Percentiles rank a stretch among this genome's conserved stretches.
These are phyloP conservation scores for Myiotriccus ornatus DNA, from an alignment of 2,797 vertebrate species.

Conservation along the genomic window DNA sequence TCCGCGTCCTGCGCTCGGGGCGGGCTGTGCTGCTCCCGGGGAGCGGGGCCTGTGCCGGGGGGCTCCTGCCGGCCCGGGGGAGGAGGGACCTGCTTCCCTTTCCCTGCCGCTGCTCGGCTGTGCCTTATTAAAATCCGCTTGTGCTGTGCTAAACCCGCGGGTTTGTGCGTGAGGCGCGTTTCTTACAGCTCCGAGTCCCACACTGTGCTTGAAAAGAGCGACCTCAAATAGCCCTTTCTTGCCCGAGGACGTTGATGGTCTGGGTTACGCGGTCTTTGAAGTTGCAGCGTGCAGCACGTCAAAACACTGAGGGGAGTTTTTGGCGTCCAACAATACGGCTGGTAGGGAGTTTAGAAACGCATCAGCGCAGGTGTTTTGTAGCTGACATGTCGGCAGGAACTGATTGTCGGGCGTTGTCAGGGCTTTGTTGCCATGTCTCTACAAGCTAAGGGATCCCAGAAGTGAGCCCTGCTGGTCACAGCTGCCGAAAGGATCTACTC, in stretches of 20 bases:
- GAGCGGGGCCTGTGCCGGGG: not conserved
- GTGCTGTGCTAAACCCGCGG: not conserved
- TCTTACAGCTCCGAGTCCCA: not conserved
- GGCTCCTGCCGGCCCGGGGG: not conserved
- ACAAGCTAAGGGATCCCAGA: not conserved
- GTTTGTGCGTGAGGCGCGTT: not conserved
- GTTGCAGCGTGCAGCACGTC: no score
- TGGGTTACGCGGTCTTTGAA: not conserved
- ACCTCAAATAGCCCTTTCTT: not conserved
- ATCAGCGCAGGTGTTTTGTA: not conserved
- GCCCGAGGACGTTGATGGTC: accelerated
- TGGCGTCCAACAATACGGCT: not conserved
- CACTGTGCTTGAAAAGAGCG: not conserved
- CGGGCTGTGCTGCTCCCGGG: not conserved
- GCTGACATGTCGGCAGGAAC: not conserved
- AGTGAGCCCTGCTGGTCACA: not conserved
- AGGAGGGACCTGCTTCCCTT: not conserved
- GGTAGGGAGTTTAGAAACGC: not conserved
- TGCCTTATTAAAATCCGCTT: accelerated
- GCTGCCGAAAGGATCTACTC: not conserved
- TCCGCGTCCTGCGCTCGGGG: not conserved
- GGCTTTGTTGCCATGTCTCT: not conserved
- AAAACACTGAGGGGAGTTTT: not conserved
- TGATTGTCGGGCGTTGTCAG: not conserved
- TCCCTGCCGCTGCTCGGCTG: not conserved